A percentile compares a stretch with the other conserved stretches of the same genome.
phyloP scores from a whole-genome alignment of 2,888 invertebrate species.

The Julus scandinavius region DNA sequence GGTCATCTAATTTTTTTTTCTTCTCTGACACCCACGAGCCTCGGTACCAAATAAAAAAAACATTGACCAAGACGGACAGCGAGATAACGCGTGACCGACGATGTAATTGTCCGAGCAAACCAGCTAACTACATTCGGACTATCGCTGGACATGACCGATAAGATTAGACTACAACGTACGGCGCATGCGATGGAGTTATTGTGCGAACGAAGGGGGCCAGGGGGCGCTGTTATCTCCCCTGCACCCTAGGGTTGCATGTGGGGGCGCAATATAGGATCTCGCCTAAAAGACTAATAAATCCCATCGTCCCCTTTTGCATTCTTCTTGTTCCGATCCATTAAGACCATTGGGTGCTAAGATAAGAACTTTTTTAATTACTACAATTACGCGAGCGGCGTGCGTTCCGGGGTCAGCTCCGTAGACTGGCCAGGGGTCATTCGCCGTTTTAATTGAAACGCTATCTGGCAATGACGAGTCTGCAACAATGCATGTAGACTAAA shows the following conservation, averaged over 20 bases:
- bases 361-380: constrained; percentile 29
- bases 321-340: constrained; percentile 25
- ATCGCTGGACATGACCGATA: constrained; percentile 22
- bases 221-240: constrained; percentile 16
- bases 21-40: neutral
- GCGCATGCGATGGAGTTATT: neutral
- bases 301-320: neutral
- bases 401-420: neutral
- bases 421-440: constrained; percentile 10
- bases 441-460: constrained; percentile 16
- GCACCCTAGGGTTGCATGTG: neutral
- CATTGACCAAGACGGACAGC: constrained; percentile 17
- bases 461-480: neutral
- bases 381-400: constrained; percentile 21
- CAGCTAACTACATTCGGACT: neutral
- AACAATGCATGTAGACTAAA: too few species aligned
- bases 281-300: neutral
- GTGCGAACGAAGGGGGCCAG: neutral
- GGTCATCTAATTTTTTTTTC: neutral
- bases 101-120: constrained; percentile 17
- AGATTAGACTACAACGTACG: neutral
- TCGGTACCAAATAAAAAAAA: neutral
- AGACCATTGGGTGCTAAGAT: constrained; percentile 4
- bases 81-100: constrained; percentile 24
- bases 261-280: neutral